Evolutionary conservation across 2,113 vertebrate species (phyloP), one percentile per base, ranked within the genome.

Genomic region (Limnothrissa miodon): DNA sequence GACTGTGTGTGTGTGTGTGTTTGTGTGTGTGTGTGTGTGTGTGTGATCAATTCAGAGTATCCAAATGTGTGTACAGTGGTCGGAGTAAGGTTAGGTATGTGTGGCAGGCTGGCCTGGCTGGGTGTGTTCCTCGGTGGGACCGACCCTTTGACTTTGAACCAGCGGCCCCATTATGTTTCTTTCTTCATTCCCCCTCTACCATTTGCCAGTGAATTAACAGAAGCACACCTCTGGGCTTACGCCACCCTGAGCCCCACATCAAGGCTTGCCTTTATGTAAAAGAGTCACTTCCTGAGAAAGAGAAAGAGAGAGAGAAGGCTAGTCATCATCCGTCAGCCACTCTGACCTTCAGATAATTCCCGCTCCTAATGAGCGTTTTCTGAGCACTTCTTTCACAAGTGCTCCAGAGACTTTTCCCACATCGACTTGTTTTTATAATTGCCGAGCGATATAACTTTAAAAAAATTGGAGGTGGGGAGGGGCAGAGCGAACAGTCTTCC

Each of bases 321-420:
- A 84, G 83, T 86, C 81, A 36, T 39, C 74, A 56, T 80, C 84
- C 44, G 29, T 74, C 66, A 36, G 78, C 81, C 83, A 25, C n/a
- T 42, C 0, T 78, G 83, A 81, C 86, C 80, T 90, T 89, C 39
- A 81, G 74, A 84, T 81, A 45, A 81, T 85, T 33, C 29, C 56
- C 33, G 25, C 78, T 81, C 59, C 59, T 80, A 85, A 88, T 79
- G 78, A 87, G 46, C 51, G 39, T 70, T 87, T 81, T 78, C 25
- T 78, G 25, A n/a, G 44, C 80, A 48, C 46, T 62, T 36, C 42
- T n/a, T 45, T 44, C 0, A n/a, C 78, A 4, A 25, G n/a, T 39
- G 39, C 74, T 56, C 85, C 48, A 17, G 59, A 48, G 84, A 74
- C 53, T 36, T 80, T 81, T 81, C 29, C 66, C 66, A 39, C 66